A percentile compares a stretch with the other conserved stretches of the same genome.
phyloP scores from a whole-genome alignment of 1,140 invertebrate genomes.

The Ceratosolen fusciceps region DNA sequence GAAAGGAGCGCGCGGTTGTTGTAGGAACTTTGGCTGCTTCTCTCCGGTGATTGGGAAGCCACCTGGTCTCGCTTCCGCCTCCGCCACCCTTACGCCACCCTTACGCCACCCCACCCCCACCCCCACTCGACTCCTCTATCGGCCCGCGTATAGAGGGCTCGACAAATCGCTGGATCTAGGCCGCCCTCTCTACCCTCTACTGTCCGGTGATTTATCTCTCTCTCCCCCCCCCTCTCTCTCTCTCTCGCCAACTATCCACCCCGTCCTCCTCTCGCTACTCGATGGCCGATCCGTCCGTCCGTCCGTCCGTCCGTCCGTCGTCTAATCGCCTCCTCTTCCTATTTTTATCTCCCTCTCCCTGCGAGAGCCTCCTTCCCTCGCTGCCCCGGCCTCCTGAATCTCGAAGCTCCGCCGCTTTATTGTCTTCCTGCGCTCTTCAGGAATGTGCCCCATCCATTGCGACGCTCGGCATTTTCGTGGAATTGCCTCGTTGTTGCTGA shows the following conservation, averaged over 20 bases:
- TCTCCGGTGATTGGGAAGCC: conserved; percentile 27
- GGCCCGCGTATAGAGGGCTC: too few species aligned
- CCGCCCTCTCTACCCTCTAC: conserved; percentile 26
- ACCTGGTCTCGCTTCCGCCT: too few species aligned
- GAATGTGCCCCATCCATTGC: conserved; percentile 39
- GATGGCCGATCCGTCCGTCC: neutral
- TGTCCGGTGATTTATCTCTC: too few species aligned
- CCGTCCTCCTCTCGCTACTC: conserved; percentile 33
- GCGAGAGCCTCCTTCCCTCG: conserved; percentile 40
- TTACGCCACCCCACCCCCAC: too few species aligned
- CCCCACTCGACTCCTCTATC: too few species aligned
- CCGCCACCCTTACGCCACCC: too few species aligned
- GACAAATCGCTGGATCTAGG: too few species aligned
- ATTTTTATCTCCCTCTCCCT: conserved; percentile 16
- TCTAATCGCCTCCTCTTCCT: neutral
- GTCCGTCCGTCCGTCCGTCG: neutral
- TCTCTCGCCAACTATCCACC: conserved; percentile 34
- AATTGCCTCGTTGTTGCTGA: conserved; percentile 33
- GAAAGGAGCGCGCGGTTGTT: conserved; percentile 5
- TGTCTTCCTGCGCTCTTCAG: conserved; percentile 26
- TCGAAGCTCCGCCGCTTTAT: conserved; percentile 41
- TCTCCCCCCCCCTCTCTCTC: neutral
- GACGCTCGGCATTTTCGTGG: conserved; percentile 44
- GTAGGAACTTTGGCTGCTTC: neutral
- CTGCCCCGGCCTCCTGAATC: conserved; percentile 9